Conservation (phyloP, 2,113 vertebrate species). For the Danionella cerebrum region DNA sequence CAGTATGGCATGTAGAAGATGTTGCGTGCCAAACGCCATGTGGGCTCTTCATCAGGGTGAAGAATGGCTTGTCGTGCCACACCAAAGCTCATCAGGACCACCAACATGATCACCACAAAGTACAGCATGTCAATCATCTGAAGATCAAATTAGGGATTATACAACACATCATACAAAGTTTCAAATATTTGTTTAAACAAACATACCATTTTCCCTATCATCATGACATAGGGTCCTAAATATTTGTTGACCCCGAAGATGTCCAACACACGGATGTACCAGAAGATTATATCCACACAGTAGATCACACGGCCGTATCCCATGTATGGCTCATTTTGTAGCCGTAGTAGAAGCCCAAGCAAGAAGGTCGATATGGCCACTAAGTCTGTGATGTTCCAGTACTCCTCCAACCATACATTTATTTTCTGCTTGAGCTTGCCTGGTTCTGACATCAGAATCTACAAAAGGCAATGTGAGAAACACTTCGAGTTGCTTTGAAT, state of each 20-base stretch:
- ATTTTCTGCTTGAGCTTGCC: conserved; percentile 96
- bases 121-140: conserved; percentile 99
- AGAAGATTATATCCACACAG: conserved; percentile 97
- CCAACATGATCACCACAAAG: conserved; percentile 98
- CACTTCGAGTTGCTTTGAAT: background rate
- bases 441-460: conserved; percentile 98
- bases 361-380: conserved; percentile 86
- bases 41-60: conserved; percentile 94
- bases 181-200: conserved; percentile 1
- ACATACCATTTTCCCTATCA: conserved; percentile 99
- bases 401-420: conserved; percentile 96
- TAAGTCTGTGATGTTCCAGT: conserved; percentile 97
- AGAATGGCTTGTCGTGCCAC: conserved; percentile 94
- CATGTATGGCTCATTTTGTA: conserved; percentile 92
- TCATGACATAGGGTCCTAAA: conserved; percentile 97
- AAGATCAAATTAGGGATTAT: background rate
- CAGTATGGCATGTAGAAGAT: conserved; percentile 99
- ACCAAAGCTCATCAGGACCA: conserved; percentile 97
- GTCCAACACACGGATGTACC: conserved; percentile 96
- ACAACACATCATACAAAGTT: background rate
- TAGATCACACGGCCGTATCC: conserved; percentile 95
- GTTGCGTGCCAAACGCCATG: conserved; percentile 94
- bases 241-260: conserved; percentile 99
- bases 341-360: conserved; percentile 79
- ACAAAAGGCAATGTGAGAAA: conserved; percentile 4